These are phyloP conservation scores for Gymnosoma rotundatum DNA, from an alignment of 2,888 invertebrate genomes.

Conservation along the genomic window DNA sequence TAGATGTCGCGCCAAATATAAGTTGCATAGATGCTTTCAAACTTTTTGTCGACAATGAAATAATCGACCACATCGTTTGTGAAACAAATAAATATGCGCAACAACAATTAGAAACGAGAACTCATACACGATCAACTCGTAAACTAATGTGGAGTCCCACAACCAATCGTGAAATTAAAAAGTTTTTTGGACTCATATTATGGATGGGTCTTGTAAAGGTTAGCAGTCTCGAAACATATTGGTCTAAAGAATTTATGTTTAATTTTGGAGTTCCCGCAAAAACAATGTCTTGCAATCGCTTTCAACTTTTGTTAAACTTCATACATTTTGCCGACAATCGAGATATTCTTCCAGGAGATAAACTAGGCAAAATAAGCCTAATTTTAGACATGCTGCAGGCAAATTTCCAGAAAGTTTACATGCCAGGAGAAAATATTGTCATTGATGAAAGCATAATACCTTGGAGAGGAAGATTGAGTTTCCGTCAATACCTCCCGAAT, in stretches of 20 bases:
- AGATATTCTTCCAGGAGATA: constrained; percentile 28
- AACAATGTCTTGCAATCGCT: constrained; percentile 63
- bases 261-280: constrained; percentile 56
- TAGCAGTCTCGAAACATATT: constrained; percentile 59
- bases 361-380: constrained; percentile 1
- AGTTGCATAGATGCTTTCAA: constrained; percentile 50
- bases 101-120: constrained; percentile 1
- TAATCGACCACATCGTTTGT: constrained; percentile 32
- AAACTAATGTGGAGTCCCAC: background rate
- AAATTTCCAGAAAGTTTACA: background rate
- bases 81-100: background rate
- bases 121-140: background rate
- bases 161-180: constrained; percentile 51
- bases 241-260: constrained; percentile 57
- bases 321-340: constrained; percentile 59
- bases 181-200: constrained; percentile 59
- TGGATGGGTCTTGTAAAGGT: constrained; percentile 68
- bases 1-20: constrained; percentile 35
- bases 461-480: constrained; percentile 22
- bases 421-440: constrained; percentile 3
- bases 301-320: constrained; percentile 54
- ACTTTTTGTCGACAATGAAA: constrained; percentile 62
- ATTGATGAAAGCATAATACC: constrained; percentile 4
- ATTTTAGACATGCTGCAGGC: constrained; percentile 4
- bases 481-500: constrained; percentile 13